These are phyloP conservation scores for Macrostomum lignano DNA, from an alignment of 1,140 invertebrate species.

Conservation along the genomic window DNA sequence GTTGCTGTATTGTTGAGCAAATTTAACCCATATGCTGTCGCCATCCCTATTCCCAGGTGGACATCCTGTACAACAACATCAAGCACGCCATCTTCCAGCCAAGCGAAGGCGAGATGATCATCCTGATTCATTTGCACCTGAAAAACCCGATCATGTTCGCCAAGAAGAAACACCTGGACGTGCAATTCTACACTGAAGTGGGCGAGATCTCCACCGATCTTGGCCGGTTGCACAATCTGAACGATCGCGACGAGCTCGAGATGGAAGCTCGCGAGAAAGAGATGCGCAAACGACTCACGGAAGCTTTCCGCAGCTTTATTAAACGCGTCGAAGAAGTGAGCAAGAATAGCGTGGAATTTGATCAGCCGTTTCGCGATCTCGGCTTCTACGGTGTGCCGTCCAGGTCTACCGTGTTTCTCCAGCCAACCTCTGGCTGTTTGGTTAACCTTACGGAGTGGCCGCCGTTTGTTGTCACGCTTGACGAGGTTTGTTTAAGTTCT, in stretches of 20 bases:
- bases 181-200: conserved; percentile 97
- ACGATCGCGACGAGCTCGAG: conserved; percentile 86
- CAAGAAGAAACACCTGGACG: conserved; percentile 93
- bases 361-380: conserved; percentile 81
- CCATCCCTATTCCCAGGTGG: too few species aligned
- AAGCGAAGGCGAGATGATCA: conserved; percentile 97
- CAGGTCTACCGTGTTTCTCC: conserved; percentile 69
- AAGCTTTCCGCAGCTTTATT: conserved; percentile 87
- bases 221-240: conserved; percentile 85
- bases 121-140: conserved; percentile 85
- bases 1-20: too few species aligned
- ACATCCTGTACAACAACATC: conserved; percentile 96
- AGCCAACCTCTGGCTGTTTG: conserved; percentile 78
- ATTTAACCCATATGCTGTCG: too few species aligned
- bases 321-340: conserved; percentile 85
- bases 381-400: conserved; percentile 92
- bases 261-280: conserved; percentile 93
- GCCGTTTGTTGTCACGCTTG: conserved; percentile 82
- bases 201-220: conserved; percentile 97
- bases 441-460: conserved; percentile 96
- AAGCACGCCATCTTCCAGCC: conserved; percentile 98
- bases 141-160: conserved; percentile 97
- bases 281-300: conserved; percentile 71
- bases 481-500: too few species aligned
- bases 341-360: conserved; percentile 88